phyloP scores from a whole-genome alignment of 1,140 invertebrate species.

The Ceratitis capitata region DNA sequence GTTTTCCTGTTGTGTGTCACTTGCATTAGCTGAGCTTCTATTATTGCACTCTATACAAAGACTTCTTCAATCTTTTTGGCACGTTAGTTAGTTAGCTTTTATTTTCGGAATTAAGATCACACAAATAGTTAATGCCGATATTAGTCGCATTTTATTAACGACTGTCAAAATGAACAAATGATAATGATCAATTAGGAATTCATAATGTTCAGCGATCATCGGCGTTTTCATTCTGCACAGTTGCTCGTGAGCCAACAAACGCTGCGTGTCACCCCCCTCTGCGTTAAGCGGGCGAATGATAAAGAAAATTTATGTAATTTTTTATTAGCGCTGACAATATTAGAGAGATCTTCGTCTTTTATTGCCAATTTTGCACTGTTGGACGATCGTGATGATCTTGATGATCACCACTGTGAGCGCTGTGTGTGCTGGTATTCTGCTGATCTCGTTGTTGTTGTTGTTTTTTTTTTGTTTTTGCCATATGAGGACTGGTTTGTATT shows the following conservation, averaged over 20 bases:
- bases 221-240: neutral
- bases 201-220: conserved; percentile 43
- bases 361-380: neutral
- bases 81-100: neutral
- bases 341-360: neutral
- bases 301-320: conserved; percentile 63
- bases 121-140: conserved; percentile 30
- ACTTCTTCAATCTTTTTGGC: neutral
- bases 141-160: conserved; percentile 38
- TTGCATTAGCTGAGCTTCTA: too few relatives aligned
- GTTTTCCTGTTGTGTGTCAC: too few relatives aligned
- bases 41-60: too few relatives aligned
- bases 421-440: neutral
- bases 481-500: neutral
- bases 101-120: neutral
- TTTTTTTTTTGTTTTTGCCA: too few relatives aligned
- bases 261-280: too few relatives aligned
- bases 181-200: conserved; percentile 65
- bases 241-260: conserved; percentile 40
- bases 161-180: conserved; percentile 51
- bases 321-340: conserved; percentile 60
- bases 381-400: conserved; percentile 20
- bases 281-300: too few relatives aligned
- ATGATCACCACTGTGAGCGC: neutral
- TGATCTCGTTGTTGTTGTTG: neutral